Evolutionary conservation across 2,888 invertebrate genomes (phyloP).

Genomic region (Aphidius colemani): DNA sequence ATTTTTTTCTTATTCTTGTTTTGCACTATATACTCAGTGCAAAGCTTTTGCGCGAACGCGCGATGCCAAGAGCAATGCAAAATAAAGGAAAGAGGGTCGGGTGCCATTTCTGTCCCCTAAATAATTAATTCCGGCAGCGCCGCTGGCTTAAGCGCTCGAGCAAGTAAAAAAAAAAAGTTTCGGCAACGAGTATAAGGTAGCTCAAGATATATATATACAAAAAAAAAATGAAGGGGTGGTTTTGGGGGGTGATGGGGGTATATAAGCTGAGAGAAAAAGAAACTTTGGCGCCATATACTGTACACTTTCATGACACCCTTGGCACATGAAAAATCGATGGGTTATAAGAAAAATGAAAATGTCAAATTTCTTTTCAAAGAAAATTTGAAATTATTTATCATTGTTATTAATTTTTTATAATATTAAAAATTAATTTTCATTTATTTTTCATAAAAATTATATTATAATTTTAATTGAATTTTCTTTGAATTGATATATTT

Average conservation of each 20-base stretch:
- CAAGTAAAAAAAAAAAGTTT: slow-evolving; percentile 38
- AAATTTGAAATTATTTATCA: too few species aligned
- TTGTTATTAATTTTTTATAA: too few species aligned
- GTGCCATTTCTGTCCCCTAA: slow-evolving; percentile 60
- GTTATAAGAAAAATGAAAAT: not conserved
- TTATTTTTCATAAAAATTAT: too few species aligned
- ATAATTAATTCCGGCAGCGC: slow-evolving; percentile 60
- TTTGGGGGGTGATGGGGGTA: slow-evolving; percentile 3
- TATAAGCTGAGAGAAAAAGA: slow-evolving; percentile 9
- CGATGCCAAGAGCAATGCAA: slow-evolving; percentile 11
- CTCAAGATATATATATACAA: slow-evolving; percentile 1
- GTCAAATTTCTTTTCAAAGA: too few species aligned
- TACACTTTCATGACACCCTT: slow-evolving; percentile 21
- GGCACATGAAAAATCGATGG: slow-evolving; percentile 18
- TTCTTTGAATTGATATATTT: too few species aligned
- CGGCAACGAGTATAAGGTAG: not conserved
- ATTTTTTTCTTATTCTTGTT: slow-evolving; percentile 10
- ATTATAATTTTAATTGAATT: too few species aligned
- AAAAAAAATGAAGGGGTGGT: slow-evolving; percentile 7
- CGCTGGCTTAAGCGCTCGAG: slow-evolving; percentile 53
- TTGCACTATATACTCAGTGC: slow-evolving; percentile 12
- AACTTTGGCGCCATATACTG: slow-evolving; percentile 33
- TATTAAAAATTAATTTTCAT: too few species aligned
- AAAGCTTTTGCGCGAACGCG: slow-evolving; percentile 1
- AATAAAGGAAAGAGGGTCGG: slow-evolving; percentile 41